phyloP scores from a whole-genome alignment of 2,797 vertebrate genomes.

The Betta splendens region DNA sequence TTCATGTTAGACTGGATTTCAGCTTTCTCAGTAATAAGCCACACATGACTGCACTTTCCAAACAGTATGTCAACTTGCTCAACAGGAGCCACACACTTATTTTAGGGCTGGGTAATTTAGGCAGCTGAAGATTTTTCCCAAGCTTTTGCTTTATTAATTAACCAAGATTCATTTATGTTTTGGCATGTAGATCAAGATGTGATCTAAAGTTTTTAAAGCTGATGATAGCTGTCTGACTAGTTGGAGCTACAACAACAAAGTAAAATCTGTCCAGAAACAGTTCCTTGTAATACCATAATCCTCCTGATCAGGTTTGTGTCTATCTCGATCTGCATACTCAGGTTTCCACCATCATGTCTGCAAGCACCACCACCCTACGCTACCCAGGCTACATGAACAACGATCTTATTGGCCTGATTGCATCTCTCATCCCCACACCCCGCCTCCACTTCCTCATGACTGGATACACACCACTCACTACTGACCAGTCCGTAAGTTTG shows the following conservation, averaged over 20 bases:
- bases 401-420: conserved; percentile 94
- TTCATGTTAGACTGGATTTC: conserved; percentile 50
- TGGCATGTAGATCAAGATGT: background rate
- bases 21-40: conserved; percentile 29
- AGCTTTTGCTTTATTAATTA: background rate
- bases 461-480: conserved; percentile 94
- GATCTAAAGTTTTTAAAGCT: background rate
- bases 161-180: background rate
- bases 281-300: background rate
- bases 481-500: conserved; percentile 92
- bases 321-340: conserved; percentile 52
- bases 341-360: conserved; percentile 99
- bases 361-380: conserved; percentile 94
- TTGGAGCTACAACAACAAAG: background rate
- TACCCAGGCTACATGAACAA: conserved; percentile 98
- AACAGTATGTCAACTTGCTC: conserved; percentile 6
- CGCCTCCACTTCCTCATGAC: conserved; percentile 98
- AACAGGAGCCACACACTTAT: conserved; percentile 7
- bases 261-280: background rate
- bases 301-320: background rate
- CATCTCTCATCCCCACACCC: conserved; percentile 94
- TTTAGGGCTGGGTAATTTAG: background rate
- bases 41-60: conserved; percentile 15
- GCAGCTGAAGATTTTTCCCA: background rate
- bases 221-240: background rate